phyloP scores from a whole-genome alignment of 2,888 invertebrate species.

The Habrosyne pyritoides region DNA sequence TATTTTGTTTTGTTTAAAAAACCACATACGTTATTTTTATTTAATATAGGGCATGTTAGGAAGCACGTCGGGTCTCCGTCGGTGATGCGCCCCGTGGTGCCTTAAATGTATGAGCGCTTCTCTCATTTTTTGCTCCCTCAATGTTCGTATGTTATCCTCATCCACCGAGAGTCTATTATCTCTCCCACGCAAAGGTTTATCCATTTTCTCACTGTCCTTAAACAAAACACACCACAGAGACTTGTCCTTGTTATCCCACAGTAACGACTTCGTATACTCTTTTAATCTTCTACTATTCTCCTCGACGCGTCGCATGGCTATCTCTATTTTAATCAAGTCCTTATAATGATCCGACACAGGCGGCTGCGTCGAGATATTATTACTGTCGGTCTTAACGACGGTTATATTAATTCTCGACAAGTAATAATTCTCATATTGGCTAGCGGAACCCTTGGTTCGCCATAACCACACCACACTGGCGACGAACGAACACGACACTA shows the following conservation, averaged over 20 bases:
- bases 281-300: constrained; percentile 78
- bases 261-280: constrained; percentile 77
- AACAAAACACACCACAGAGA: constrained; percentile 81
- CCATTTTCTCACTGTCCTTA: constrained; percentile 70
- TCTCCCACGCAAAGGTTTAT: constrained; percentile 47
- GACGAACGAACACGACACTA: constrained; percentile 75
- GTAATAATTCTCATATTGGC: constrained; percentile 82
- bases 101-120: constrained; percentile 74
- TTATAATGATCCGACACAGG: constrained; percentile 75
- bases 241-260: constrained; percentile 81
- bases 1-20: constrained; percentile 21
- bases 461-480: constrained; percentile 79
- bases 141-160: constrained; percentile 67
- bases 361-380: constrained; percentile 59
- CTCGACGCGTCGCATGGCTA: constrained; percentile 80
- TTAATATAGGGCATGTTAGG: constrained; percentile 73
- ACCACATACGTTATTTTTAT: constrained; percentile 43
- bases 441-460: constrained; percentile 62
- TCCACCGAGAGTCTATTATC: constrained; percentile 61
- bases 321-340: constrained; percentile 81
- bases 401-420: constrained; percentile 83
- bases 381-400: constrained; percentile 58
- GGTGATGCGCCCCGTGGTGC: constrained; percentile 73
- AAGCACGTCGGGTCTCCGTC: constrained; percentile 63
- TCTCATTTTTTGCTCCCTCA: constrained; percentile 73